Evolutionary conservation across 1,140 invertebrate species (phyloP).

Genomic region (Cephus cinctus): DNA sequence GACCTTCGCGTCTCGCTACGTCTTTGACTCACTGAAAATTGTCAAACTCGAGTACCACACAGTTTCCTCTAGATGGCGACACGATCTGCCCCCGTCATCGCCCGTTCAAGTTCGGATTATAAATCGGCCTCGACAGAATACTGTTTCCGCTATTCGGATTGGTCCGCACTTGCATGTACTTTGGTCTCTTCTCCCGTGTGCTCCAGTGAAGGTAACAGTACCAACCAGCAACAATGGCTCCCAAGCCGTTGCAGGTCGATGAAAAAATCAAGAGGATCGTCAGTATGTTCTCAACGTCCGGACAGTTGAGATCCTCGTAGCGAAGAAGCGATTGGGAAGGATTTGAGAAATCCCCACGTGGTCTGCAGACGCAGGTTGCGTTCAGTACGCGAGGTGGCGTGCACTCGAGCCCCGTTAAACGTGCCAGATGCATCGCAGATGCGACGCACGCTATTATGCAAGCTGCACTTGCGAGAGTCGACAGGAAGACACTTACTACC

Average conservation of each 20-base stretch:
- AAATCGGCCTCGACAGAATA: conserved; percentile 29
- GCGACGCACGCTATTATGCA: conserved; percentile 52
- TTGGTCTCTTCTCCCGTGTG: conserved; percentile 34
- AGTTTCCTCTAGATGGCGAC: too few species aligned
- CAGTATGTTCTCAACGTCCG: conserved; percentile 51
- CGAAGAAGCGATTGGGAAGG: conserved; percentile 26
- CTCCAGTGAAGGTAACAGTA: conserved; percentile 57
- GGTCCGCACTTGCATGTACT: conserved; percentile 52
- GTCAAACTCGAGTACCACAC: too few species aligned
- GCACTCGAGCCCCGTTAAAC: conserved; percentile 49
- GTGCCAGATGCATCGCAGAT: conserved; percentile 51
- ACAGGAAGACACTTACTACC: conserved; percentile 48
- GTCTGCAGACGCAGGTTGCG: conserved; percentile 44
- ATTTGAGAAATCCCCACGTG: conserved; percentile 22
- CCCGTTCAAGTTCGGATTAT: conserved; percentile 34
- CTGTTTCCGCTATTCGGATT: conserved; percentile 33
- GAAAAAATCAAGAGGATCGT: conserved; percentile 53
- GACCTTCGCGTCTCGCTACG: too few species aligned
- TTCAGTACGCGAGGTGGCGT: conserved; percentile 45
- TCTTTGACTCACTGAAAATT: too few species aligned
- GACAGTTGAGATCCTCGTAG: conserved; percentile 56
- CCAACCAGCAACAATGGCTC: conserved; percentile 46
- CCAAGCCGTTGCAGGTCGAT: conserved; percentile 48
- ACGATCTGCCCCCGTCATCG: conserved; percentile 31
- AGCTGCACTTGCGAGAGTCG: conserved; percentile 45